These are phyloP conservation scores for Hippolais icterina DNA, from an alignment of 2,113 vertebrate species.

Conservation along the genomic window DNA sequence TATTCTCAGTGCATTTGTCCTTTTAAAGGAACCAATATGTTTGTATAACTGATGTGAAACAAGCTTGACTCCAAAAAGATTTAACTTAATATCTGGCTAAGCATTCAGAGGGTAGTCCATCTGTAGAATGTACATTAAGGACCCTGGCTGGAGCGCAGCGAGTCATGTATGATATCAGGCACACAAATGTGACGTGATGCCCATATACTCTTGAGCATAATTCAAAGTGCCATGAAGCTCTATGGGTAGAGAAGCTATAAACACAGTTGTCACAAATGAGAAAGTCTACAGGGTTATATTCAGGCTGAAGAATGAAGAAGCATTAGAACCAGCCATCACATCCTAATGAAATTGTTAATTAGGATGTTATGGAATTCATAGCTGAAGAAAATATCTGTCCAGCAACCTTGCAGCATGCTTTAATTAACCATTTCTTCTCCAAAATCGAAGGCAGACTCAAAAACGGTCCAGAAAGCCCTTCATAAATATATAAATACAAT, in stretches of 20 bases:
- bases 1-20: slow-evolving; percentile 73
- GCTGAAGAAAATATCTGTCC: slow-evolving; percentile 53
- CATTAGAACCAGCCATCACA: slow-evolving; percentile 67
- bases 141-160: slow-evolving; percentile 72
- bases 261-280: slow-evolving; percentile 87
- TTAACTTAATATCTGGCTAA: slow-evolving; percentile 83
- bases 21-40: slow-evolving; percentile 83
- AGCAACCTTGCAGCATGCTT: slow-evolving; percentile 31
- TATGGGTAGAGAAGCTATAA: slow-evolving; percentile 85
- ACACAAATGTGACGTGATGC: slow-evolving; percentile 90
- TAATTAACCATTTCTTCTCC: slow-evolving; percentile 67
- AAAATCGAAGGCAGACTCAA: not conserved
- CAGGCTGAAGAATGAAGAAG: slow-evolving; percentile 61
- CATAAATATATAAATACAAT: not conserved
- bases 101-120: slow-evolving; percentile 75
- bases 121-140: slow-evolving; percentile 77
- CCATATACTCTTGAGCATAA: slow-evolving; percentile 89
- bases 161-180: slow-evolving; percentile 84
- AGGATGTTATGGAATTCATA: slow-evolving; percentile 66
- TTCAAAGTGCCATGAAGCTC: slow-evolving; percentile 85
- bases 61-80: slow-evolving; percentile 86
- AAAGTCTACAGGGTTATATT: slow-evolving; percentile 77
- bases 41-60: slow-evolving; percentile 83
- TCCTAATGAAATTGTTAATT: slow-evolving; percentile 81
- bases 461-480: not conserved